Conservation (phyloP, 2,797 vertebrate genomes). For the Manis javanica region DNA sequence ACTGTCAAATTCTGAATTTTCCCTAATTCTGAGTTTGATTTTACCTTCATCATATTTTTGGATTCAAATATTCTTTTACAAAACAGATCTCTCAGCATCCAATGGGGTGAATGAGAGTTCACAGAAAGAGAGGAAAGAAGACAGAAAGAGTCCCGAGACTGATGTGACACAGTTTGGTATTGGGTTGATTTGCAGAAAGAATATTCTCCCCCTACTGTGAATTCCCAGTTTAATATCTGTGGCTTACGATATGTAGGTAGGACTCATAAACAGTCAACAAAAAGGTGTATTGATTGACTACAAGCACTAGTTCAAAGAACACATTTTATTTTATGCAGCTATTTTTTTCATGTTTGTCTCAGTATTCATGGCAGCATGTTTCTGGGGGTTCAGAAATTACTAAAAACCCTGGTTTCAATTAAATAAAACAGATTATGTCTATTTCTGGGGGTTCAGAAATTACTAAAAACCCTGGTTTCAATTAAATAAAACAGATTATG, state of each 20-base stretch:
- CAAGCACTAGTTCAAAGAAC: neutral
- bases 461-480: neutral
- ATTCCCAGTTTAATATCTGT: neutral
- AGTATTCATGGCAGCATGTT: neutral
- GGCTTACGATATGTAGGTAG: neutral
- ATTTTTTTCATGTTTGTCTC: neutral
- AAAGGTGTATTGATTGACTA: neutral
- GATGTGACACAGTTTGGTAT: neutral
- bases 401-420: neutral
- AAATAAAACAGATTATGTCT: neutral
- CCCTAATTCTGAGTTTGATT: neutral
- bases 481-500: neutral
- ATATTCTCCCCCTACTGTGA: neutral
- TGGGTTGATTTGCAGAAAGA: neutral
- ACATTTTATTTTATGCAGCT: neutral
- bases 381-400: neutral
- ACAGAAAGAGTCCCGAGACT: neutral
- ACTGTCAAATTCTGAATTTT: neutral
- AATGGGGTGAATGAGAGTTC: neutral
- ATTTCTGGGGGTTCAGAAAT: neutral
- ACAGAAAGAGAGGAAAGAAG: neutral
- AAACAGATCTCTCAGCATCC: neutral
- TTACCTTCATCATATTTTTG: neutral
- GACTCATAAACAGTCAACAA: neutral
- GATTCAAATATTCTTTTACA: neutral